Evolutionary conservation across 2,797 vertebrate genomes (phyloP).

Genomic region (Babyrousa celebensis): DNA sequence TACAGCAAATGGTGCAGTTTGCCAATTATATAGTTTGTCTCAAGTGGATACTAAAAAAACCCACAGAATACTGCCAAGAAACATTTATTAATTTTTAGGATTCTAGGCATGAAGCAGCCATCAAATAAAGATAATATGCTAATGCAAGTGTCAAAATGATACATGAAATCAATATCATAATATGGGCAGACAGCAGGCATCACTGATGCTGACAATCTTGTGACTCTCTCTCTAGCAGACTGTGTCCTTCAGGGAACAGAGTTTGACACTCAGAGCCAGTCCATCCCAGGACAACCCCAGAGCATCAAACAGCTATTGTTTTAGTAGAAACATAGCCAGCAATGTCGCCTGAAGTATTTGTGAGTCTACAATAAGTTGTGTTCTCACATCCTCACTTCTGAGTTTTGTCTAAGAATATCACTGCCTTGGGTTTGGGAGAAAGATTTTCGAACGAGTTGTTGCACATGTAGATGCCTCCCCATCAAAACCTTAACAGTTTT

Average conservation of each 20-base stretch:
- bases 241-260: neutral
- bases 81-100: conserved; percentile 5
- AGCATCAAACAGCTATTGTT: neutral
- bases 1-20: neutral
- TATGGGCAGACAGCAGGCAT: neutral
- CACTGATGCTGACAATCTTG: conserved; percentile 40
- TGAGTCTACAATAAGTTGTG: neutral
- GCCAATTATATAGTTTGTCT: neutral
- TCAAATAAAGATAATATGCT: conserved; percentile 50
- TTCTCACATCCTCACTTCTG: neutral
- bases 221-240: neutral
- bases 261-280: neutral
- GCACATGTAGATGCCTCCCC: neutral
- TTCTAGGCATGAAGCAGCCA: conserved; percentile 19
- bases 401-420: conserved; percentile 16
- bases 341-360: neutral
- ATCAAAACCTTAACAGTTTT: conserved; percentile 41
- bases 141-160: conserved; percentile 47
- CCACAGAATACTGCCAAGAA: conserved; percentile 2
- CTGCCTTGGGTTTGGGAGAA: neutral
- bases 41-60: neutral
- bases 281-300: neutral
- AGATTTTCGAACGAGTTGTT: conserved; percentile 10
- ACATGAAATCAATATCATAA: neutral
- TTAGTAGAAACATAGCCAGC: neutral